Conservation (phyloP, 1,140 invertebrate genomes). For the Nephila pilipes region DNA sequence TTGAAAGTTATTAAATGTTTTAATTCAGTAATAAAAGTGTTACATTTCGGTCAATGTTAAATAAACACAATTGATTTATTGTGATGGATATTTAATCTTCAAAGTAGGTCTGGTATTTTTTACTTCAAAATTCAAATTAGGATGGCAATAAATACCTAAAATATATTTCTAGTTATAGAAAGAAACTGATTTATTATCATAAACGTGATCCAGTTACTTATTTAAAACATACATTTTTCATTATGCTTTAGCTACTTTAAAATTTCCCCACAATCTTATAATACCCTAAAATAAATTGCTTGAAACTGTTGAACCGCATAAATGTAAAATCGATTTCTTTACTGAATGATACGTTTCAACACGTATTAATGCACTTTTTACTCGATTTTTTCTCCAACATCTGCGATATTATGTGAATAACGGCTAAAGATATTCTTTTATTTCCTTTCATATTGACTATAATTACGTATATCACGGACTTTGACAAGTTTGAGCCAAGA, state of each 20-base stretch:
- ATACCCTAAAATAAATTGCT: not conserved
- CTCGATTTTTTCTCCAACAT: not conserved
- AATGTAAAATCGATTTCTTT: not conserved
- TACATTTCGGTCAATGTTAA: no score
- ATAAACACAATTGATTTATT: no score
- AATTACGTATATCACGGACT: not conserved
- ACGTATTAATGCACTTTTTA: not conserved
- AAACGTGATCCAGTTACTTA: not conserved
- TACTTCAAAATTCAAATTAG: no score
- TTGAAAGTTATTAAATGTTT: no score
- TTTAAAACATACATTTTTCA: not conserved
- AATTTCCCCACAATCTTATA: not conserved
- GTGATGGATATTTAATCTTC: no score
- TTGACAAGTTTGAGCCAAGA: slow-evolving; percentile 2
- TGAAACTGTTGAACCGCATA: slow-evolving; percentile 2
- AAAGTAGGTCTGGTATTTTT: no score
- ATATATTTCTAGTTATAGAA: no score
- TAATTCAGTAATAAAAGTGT: no score
- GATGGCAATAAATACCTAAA: no score
- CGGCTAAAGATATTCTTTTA: not conserved
- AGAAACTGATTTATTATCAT: not conserved
- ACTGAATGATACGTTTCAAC: not conserved
- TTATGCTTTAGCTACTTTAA: not conserved
- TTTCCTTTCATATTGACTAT: not conserved
- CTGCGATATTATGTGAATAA: not conserved